Evolutionary conservation across 2,797 vertebrate genomes (phyloP).

Genomic region (Chloroceryle amazona): DNA sequence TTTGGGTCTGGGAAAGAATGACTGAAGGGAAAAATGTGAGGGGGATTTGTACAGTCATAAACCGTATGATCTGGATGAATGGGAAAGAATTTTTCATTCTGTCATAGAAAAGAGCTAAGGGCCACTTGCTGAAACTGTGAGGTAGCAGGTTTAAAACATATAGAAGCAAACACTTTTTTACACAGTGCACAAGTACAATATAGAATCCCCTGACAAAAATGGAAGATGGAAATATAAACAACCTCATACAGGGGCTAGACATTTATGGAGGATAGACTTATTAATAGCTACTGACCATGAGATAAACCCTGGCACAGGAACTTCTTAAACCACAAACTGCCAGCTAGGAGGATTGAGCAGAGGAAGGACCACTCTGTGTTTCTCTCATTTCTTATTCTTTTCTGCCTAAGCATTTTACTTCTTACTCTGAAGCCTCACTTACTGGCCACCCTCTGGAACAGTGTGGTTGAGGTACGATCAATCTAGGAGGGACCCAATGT

Average conservation of each 20-base stretch:
- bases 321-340: not conserved
- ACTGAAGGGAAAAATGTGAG: not conserved
- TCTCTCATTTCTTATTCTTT: not conserved
- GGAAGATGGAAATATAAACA: not conserved
- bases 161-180: not conserved
- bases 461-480: not conserved
- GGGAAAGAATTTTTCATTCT: constrained; percentile 9
- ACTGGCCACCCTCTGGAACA: not conserved
- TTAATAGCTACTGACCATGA: not conserved
- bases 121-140: not conserved
- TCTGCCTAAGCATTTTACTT: not conserved
- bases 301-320: not conserved
- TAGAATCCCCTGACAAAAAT: not conserved
- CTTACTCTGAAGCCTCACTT: not conserved
- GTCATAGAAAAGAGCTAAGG: not conserved
- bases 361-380: not conserved
- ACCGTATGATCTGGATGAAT: not conserved
- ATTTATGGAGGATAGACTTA: not conserved
- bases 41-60: not conserved
- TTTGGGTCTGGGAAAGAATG: not conserved
- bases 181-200: not conserved
- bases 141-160: not conserved
- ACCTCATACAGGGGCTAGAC: not conserved
- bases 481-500: not conserved
- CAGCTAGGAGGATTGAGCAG: not conserved